A percentile compares a stretch with the other conserved stretches of the same genome.
Conservation (phyloP, 2,888 invertebrate genomes). For the Acleris laterana region DNA sequence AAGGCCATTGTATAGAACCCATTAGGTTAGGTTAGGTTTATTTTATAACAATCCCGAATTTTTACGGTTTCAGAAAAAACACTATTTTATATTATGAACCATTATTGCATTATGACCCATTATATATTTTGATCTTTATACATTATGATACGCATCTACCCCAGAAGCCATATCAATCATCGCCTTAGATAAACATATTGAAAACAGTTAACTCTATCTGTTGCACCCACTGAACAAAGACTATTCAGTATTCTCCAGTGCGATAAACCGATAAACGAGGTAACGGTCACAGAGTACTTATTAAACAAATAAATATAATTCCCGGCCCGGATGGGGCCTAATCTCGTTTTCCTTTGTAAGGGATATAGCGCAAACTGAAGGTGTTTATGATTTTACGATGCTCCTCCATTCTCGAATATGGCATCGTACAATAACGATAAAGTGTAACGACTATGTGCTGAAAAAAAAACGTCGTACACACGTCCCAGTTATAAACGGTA, state of each 20-base stretch:
- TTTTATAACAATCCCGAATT: no score
- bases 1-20: no score
- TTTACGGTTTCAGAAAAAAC: no score
- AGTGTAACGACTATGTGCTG: constrained; percentile 59
- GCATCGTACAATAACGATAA: constrained; percentile 73
- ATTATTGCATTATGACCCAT: no score
- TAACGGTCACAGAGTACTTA: constrained; percentile 5
- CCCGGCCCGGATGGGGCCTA: constrained; percentile 4
- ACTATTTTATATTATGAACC: no score
- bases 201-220: neutral
- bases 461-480: constrained; percentile 62
- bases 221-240: neutral
- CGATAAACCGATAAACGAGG: constrained; percentile 9
- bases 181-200: no score
- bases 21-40: no score
- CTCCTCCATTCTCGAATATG: constrained; percentile 68
- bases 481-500: constrained; percentile 54
- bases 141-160: no score
- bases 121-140: no score
- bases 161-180: no score
- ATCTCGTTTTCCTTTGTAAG: constrained; percentile 61
- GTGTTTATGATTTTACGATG: constrained; percentile 76
- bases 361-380: constrained; percentile 62
- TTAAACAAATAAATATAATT: constrained; percentile 24
- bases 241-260: neutral